Percentiles rank a stretch among this genome's conserved stretches.
These are phyloP conservation scores for Pardosa pseudoannulata DNA, from an alignment of 2,888 invertebrate genomes.

Conservation along the genomic window DNA sequence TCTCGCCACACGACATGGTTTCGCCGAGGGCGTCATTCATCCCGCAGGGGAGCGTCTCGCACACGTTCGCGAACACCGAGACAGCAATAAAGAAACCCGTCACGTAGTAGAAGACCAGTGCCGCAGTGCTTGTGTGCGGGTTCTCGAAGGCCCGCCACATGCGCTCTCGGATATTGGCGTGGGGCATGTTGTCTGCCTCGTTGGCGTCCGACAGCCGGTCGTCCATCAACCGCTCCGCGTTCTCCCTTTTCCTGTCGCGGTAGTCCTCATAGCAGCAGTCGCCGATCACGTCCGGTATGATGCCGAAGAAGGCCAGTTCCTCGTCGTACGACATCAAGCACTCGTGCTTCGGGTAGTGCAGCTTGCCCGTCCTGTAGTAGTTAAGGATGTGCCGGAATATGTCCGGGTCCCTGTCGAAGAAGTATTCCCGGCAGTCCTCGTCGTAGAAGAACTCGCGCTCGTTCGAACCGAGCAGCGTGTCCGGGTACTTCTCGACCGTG, in stretches of 20 bases:
- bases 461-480: constrained; percentile 96
- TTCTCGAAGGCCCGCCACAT: constrained; percentile 99
- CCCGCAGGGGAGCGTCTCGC: constrained; percentile 97
- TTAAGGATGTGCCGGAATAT: constrained; percentile 98
- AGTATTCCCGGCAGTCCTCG: constrained; percentile 98
- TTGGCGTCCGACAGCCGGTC: constrained; percentile 93
- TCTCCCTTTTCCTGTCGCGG: constrained; percentile 98
- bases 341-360: constrained; percentile 99
- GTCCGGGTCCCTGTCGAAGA: constrained; percentile 99
- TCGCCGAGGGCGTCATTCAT: constrained; percentile 78
- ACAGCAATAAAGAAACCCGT: constrained; percentile 99
- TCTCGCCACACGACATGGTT: constrained; percentile 94
- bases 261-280: constrained; percentile 99
- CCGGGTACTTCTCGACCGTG: constrained; percentile 99
- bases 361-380: constrained; percentile 99
- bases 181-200: constrained; percentile 84
- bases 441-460: constrained; percentile 99
- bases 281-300: constrained; percentile 96
- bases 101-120: constrained; percentile 99
- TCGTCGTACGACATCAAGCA: constrained; percentile 99
- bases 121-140: constrained; percentile 98
- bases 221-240: constrained; percentile 98
- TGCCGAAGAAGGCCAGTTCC: constrained; percentile 99
- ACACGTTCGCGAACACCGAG: constrained; percentile 99
- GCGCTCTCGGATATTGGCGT: constrained; percentile 90